Evolutionary conservation across 2,888 invertebrate genomes (phyloP).

Genomic region (Hydriomena furcata): DNA sequence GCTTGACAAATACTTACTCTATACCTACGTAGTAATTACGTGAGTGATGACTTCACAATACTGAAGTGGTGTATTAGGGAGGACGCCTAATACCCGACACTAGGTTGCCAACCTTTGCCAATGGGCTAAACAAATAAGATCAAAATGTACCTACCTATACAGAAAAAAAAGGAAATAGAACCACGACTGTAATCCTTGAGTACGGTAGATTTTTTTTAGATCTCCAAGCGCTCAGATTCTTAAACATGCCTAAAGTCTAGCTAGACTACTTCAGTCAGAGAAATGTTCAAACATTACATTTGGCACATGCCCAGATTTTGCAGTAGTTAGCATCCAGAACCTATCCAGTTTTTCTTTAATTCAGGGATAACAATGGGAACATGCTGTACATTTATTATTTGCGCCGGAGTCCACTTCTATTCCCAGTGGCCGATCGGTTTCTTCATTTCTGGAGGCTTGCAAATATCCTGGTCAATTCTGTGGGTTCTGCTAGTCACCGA

Average conservation of each 20-base stretch:
- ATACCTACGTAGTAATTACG: neutral
- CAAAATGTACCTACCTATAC: neutral
- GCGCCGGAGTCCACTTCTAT: constrained; percentile 84
- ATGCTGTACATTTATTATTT: constrained; percentile 85
- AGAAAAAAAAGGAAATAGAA: too few relatives aligned
- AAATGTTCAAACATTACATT: too few relatives aligned
- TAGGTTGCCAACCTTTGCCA: too few relatives aligned
- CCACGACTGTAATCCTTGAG: too few relatives aligned
- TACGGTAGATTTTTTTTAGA: too few relatives aligned
- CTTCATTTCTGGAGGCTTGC: constrained; percentile 83
- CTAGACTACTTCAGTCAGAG: too few relatives aligned
- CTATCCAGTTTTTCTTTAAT: neutral
- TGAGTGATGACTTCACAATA: too few relatives aligned
- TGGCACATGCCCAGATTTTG: too few relatives aligned
- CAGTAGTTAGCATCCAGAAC: too few relatives aligned
- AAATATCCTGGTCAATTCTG: constrained; percentile 76
- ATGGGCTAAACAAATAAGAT: neutral
- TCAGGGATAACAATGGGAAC: constrained; percentile 82
- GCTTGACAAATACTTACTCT: neutral
- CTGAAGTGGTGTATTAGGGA: too few relatives aligned
- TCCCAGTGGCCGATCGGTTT: constrained; percentile 87
- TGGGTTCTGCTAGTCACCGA: constrained; percentile 85
- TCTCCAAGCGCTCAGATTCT: neutral
- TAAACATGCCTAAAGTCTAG: too few relatives aligned
- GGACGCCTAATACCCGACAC: too few relatives aligned